Conservation (phyloP, 2,797 vertebrate species). For the Melanotaenia parkinsoni region DNA sequence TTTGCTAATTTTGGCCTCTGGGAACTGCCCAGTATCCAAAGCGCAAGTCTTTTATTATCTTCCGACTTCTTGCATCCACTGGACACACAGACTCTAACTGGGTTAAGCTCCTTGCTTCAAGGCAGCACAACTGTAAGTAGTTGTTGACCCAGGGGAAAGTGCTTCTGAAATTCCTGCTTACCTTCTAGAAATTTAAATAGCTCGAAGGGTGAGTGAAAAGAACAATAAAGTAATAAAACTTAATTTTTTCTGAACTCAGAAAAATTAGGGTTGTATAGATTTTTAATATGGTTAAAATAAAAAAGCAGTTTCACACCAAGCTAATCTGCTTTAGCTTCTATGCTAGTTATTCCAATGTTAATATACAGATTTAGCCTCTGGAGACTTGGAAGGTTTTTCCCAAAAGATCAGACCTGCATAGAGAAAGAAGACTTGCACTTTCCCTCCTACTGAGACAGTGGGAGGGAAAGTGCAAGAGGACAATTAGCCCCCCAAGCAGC, state of each 20-base stretch:
- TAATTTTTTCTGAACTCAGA: not conserved
- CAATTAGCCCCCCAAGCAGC: conserved; percentile 76
- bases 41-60: conserved; percentile 49
- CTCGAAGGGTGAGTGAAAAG: not conserved
- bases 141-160: conserved; percentile 27
- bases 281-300: not conserved
- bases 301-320: not conserved
- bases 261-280: not conserved
- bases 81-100: conserved; percentile 30
- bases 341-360: too few relatives aligned
- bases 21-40: conserved; percentile 53
- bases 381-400: conserved; percentile 57
- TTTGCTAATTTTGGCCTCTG: conserved; percentile 58
- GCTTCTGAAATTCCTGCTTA: conserved; percentile 5
- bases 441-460: conserved; percentile 41
- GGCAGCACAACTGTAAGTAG: conserved; percentile 22
- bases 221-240: not conserved
- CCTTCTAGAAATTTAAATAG: conserved; percentile 6
- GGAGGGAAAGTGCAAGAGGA: conserved; percentile 55
- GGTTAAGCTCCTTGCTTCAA: conserved; percentile 58
- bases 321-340: too few relatives aligned
- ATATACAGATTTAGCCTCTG: conserved; percentile 9
- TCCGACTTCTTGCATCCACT: conserved; percentile 31
- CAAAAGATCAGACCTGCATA: conserved; percentile 31
- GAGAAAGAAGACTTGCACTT: conserved; percentile 27